Evolutionary conservation across 2,888 invertebrate species (phyloP), one percentile per base, ranked within the genome.

Genomic region (Andrena trimmerana): DNA sequence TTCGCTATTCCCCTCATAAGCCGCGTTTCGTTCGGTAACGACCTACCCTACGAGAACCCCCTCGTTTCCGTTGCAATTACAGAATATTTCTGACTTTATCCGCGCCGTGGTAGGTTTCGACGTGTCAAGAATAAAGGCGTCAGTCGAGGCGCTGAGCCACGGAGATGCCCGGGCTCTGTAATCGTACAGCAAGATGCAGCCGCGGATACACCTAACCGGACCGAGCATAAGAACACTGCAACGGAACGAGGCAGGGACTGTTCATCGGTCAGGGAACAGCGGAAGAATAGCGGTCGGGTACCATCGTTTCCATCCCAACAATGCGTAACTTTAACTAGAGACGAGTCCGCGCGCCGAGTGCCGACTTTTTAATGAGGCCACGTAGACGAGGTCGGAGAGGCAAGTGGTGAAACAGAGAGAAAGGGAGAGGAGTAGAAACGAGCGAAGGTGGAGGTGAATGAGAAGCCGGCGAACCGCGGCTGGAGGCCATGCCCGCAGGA

Each of bases 391-490:
- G 81, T 83, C 68, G 71, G 33, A 72, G 60, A 65, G 66, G 69
- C 48, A 48, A 73, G 20, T 54, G 70, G 52, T 54, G 70, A 62
- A 67, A 69, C 62, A 20, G 52, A 57, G 63, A 63, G 59, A 69
- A 70, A 60, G 42, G 42, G 52, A 60, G 48, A 68, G 65, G 62
- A 62, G 24, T 33, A 66, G 91, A 66, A 75, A 71, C 52, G 65
- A 78, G 67, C 72, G 60, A 50, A 78, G 42, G 83, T 57, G 80
- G 75, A 84, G 75, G 72, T 69, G 78, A 88, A 94, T 87, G 86
- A 93, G 92, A 86, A 94, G 92, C 89, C 91, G 91, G 94, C 85
- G 91, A 92, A 91, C 93, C 94, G 82, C 93, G 93, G 90, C 78
- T 75, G 90, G 69, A 94, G 93, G 85, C 86, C 68, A 89, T 84